A percentile compares a stretch with the other conserved stretches of the same genome.
phyloP scores from a whole-genome alignment of 2,113 vertebrate genomes.

The Tragelaphus strepsiceros region DNA sequence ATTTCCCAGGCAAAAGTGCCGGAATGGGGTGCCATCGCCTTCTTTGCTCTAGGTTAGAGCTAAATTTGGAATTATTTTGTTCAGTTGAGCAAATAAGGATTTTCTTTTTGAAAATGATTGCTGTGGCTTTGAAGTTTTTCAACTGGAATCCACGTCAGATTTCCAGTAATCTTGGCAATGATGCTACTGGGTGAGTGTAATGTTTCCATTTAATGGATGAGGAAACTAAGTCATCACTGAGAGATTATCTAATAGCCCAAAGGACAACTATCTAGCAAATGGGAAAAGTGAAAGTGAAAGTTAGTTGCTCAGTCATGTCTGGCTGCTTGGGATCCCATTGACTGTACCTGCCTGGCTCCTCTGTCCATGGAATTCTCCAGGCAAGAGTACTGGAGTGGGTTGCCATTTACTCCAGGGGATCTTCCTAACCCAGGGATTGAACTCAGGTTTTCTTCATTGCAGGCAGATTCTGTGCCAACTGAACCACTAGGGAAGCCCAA shows the following conservation, averaged over 20 bases:
- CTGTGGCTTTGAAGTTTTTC: not conserved
- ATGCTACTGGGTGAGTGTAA: not conserved
- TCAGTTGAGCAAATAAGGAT: not conserved
- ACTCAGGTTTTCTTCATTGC: not conserved
- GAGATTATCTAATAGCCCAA: not conserved
- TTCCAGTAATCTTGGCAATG: not conserved
- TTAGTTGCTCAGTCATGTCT: not conserved
- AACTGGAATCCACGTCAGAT: not conserved
- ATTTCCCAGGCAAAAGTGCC: too few species aligned
- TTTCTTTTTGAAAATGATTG: not conserved
- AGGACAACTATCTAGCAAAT: not conserved
- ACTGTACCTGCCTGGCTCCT: not conserved
- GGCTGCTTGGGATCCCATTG: rapidly evolving
- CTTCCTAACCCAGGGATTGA: not conserved
- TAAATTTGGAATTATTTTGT: not conserved
- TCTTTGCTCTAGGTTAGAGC: not conserved
- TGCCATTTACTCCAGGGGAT: not conserved
- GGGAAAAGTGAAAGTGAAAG: not conserved
- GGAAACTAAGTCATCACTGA: not conserved
- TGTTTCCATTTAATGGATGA: not conserved
- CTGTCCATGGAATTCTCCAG: not conserved
- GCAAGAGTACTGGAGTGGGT: not conserved
- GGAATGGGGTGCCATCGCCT: too few species aligned
- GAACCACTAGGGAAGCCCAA: not conserved
- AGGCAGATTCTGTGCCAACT: not conserved